Evolutionary conservation across 2,113 vertebrate genomes (phyloP), one percentile per base, ranked within the genome.

Genomic region (Penelope pileata): DNA sequence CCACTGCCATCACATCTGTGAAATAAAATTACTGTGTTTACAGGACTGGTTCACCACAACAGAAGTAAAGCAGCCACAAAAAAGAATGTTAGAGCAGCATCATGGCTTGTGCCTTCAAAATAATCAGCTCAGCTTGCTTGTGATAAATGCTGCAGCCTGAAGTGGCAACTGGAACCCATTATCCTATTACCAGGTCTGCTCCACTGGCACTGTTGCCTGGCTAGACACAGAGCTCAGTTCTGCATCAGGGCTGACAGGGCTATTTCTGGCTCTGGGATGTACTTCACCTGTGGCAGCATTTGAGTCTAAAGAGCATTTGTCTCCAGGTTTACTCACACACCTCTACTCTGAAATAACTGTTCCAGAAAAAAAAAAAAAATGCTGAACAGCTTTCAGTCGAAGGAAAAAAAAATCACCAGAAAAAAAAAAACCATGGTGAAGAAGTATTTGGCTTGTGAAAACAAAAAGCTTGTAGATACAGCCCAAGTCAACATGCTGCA

Each of bases 81-180:
- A 79, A 86, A 91, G 72, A 88, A 66, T 82, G 64, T 69, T 10
- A 86, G 68, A 34, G 16, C 78, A 90, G 66, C 78, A 83, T 45
- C 67, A 30, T 17, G 40, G 78, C 69, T 83, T 64, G 30, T 38
- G 60, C 89, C 78, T 91, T 90, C 92, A 45, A 62, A 94, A 50
- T 68, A 96, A 96, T 80, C 91, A 96, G 86, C 79, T 95, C 94
- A 92, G 58, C 73, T 63, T 75, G 79, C 60, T 34, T 40, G 66
- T 36, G 92, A 54, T 83, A 68, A 95, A 93, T 2, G 45, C 59
- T 48, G 81, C 91, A 64, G 91, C 72, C 92, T 68, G 66, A 69
- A 60, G 88, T 6, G 86, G 75, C 94, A 94, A 91, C 91, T 95
- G 93, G 81, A 83, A 91, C 43, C 32, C 74, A 79, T 89, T 64